phyloP scores from a whole-genome alignment of 2,113 vertebrate species.

The Brachionichthys hirsutus region DNA sequence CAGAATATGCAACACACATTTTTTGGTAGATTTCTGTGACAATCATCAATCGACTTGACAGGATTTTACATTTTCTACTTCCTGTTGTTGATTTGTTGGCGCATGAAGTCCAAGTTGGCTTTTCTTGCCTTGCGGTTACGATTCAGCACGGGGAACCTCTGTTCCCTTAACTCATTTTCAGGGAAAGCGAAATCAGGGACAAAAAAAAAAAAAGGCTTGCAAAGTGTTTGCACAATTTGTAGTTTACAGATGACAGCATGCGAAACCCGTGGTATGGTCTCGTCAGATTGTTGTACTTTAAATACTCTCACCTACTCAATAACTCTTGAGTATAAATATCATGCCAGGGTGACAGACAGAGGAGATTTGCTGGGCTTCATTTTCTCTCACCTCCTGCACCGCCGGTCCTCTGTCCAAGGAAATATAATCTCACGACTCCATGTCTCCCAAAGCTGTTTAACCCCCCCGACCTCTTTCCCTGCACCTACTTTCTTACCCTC shows the following conservation, averaged over 20 bases:
- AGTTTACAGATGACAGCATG: conserved; percentile 11
- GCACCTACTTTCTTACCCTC: conserved; percentile 43
- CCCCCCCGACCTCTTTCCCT: conserved; percentile 61
- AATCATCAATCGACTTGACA: background rate
- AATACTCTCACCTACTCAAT: conserved; percentile 40
- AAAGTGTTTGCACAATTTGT: background rate
- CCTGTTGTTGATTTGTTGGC: no score
- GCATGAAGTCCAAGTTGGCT: no score
- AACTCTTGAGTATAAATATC: conserved; percentile 54
- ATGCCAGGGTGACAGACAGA: conserved; percentile 40
- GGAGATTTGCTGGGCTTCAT: conserved; percentile 45
- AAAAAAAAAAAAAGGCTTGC: background rate
- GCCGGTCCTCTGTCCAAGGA: conserved; percentile 64
- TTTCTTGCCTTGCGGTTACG: no score
- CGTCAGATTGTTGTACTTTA: conserved; percentile 30
- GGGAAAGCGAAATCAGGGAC: no score
- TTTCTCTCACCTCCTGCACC: conserved; percentile 55
- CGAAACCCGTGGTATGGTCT: conserved; percentile 10
- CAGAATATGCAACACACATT: background rate
- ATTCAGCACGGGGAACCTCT: no score
- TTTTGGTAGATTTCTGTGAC: no score
- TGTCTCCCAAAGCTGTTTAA: conserved; percentile 74
- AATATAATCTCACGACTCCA: conserved; percentile 74
- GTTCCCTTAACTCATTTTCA: no score
- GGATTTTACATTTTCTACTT: background rate